A percentile compares a stretch with the other conserved stretches of the same genome.
These are phyloP conservation scores for Halcyon chelicuti DNA, from an alignment of 2,797 vertebrate species.

Conservation along the genomic window DNA sequence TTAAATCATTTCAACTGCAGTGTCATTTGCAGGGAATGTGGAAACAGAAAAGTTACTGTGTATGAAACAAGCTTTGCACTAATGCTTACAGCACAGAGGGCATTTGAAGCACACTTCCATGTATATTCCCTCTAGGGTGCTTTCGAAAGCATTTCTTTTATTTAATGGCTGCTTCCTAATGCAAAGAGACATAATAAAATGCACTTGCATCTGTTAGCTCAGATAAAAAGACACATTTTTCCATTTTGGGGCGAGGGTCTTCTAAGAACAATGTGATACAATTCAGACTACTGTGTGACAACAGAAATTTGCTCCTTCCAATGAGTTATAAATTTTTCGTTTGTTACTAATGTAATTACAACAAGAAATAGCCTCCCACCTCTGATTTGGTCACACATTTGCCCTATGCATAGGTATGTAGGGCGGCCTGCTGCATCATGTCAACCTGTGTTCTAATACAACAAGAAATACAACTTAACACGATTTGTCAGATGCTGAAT, in stretches of 20 bases:
- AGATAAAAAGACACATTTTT: constrained; percentile 8
- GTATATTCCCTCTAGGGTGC: not conserved
- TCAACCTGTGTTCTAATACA: not conserved
- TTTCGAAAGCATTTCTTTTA: constrained; percentile 54
- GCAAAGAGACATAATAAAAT: constrained; percentile 59
- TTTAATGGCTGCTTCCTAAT: constrained; percentile 62
- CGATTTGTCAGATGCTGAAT: not conserved
- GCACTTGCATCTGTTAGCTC: constrained; percentile 17
- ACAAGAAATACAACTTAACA: not conserved
- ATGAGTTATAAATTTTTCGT: not conserved
- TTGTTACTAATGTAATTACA: not conserved
- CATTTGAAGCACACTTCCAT: not conserved
- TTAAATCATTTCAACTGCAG: constrained; percentile 45
- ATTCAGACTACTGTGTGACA: not conserved
- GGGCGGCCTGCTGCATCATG: not conserved
- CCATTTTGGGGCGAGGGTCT: not conserved
- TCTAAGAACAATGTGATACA: not conserved
- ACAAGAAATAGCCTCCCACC: not conserved
- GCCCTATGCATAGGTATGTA: not conserved
- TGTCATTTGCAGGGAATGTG: not conserved
- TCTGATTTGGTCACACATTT: not conserved
- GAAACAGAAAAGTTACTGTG: not conserved
- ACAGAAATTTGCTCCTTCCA: not conserved
- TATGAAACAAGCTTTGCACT: constrained; percentile 4
- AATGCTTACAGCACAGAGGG: not conserved